These are phyloP conservation scores for Heliconius hermathena DNA, from an alignment of 1,140 invertebrate genomes.

Conservation along the genomic window DNA sequence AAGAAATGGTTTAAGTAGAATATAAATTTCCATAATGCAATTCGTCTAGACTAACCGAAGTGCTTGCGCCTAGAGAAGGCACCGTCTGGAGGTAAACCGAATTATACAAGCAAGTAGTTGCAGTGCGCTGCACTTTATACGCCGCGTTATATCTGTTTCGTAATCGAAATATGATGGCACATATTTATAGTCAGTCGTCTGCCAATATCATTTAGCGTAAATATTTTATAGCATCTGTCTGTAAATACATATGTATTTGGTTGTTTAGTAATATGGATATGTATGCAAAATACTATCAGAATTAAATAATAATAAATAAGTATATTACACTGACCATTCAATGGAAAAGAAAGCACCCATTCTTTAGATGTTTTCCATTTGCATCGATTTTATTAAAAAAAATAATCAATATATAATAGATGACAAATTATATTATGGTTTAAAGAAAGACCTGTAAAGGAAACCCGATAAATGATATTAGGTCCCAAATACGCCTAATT, in stretches of 20 bases:
- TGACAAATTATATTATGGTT: too few species aligned
- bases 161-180: slow-evolving; percentile 2
- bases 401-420: too few species aligned
- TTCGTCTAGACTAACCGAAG: slow-evolving; percentile 73
- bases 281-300: not conserved
- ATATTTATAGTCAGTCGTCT: not conserved
- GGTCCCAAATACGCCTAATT: too few species aligned
- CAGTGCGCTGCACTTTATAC: slow-evolving; percentile 52
- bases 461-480: too few species aligned
- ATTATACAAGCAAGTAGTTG: slow-evolving; percentile 45
- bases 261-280: not conserved
- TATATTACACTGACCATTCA: too few species aligned
- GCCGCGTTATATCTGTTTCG: slow-evolving; percentile 18
- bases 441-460: too few species aligned
- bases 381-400: too few species aligned
- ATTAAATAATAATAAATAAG: not conserved
- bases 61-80: slow-evolving; percentile 53
- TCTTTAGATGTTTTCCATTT: too few species aligned
- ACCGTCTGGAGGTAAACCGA: slow-evolving; percentile 65
- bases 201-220: not conserved
- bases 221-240: not conserved
- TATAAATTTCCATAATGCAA: slow-evolving; percentile 73
- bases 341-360: too few species aligned
- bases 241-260: not conserved
- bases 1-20: slow-evolving; percentile 34